Conservation (phyloP, 2,113 vertebrate species). For the Chionodraco myersi region DNA sequence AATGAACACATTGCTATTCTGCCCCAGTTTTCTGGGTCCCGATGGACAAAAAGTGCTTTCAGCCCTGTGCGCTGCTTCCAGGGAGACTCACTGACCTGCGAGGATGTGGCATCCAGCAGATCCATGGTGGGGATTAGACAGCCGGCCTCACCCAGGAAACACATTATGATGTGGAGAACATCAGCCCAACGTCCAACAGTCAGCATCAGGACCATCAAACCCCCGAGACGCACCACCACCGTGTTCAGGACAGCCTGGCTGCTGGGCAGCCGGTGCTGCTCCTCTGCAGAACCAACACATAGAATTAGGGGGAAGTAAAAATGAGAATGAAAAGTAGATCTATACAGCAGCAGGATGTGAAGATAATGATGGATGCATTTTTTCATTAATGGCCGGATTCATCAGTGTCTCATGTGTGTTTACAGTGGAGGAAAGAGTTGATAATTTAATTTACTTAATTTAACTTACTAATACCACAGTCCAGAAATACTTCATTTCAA, state of each 20-base stretch:
- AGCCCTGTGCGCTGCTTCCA: constrained; percentile 20
- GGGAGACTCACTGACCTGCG: constrained; percentile 82
- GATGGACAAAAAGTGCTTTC: constrained; percentile 35
- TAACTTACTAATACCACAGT: too few species aligned
- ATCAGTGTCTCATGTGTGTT: background rate
- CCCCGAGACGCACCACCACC: constrained; percentile 88
- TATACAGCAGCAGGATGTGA: background rate
- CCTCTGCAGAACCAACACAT: constrained; percentile 81
- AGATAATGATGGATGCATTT: constrained; percentile 8
- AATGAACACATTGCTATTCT: constrained; percentile 63
- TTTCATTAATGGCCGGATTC: background rate
- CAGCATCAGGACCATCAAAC: constrained; percentile 92
- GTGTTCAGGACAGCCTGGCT: constrained; percentile 80
- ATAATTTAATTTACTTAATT: too few species aligned
- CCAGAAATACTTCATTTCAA: too few species aligned
- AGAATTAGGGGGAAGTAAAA: background rate
- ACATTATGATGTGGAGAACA: constrained; percentile 87
- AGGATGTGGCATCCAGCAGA: constrained; percentile 82
- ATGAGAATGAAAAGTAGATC: background rate
- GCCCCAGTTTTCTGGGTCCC: constrained; percentile 52
- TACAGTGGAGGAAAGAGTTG: too few species aligned
- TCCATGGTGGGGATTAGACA: constrained; percentile 82
- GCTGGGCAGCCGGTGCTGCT: constrained; percentile 77
- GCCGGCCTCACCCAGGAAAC: constrained; percentile 89
- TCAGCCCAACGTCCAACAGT: constrained; percentile 91